Base-by-base conservation (phyloP, 2,888 invertebrate genomes). In the Limenitis camilla region DNA sequence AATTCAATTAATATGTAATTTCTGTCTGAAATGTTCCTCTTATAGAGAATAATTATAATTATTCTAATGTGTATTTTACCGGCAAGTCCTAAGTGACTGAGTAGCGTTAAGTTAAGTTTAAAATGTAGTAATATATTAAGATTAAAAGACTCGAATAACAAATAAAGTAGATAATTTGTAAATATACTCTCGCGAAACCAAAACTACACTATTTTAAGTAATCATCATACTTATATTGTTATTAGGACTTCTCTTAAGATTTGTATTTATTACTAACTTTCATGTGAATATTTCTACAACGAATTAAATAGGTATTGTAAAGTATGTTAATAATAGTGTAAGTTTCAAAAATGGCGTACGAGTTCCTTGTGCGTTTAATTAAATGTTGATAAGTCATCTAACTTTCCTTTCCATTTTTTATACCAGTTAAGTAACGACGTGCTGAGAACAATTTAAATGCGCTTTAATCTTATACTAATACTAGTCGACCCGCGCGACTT, bases 261-360 rank as follows among this genome's bases (percentile, higher is more conserved):
- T 28, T 10, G 29, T 30, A 11, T 11, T 30, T 45, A 45, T 36
- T 29, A 9, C 9, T 45, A 51, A 45, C 40, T 45, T 40, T 35
- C 35, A 40, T 28, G 38, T 39, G 11, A n/a, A 32, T 27, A 44
- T 35, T 40, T 40, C 44, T 51, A 51, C 50, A 51, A 51, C 50
- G 50, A 51, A 51, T 45, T 45, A 51, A 44, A 35, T 51, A 46
- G 30, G 27, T 11, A 4, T 35, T 44, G 31, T 9, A 19, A 11
- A 31, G 10, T n/a, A 29, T 38, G 30, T 36, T 36, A 11, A 45
- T 35, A 30, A 29, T 45, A 45, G 30, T 29, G 45, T 45, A 45
- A 29, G 1, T 5, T 9, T 5, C 9, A n/a, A n/a, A 35, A 35
- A 5, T n/a, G 10, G 10, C 9, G 5, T n/a, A n/a, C n/a, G 35